Base-by-base conservation (phyloP, 1,140 invertebrate genomes). In the Stenopsyche tienmushanensis region DNA sequence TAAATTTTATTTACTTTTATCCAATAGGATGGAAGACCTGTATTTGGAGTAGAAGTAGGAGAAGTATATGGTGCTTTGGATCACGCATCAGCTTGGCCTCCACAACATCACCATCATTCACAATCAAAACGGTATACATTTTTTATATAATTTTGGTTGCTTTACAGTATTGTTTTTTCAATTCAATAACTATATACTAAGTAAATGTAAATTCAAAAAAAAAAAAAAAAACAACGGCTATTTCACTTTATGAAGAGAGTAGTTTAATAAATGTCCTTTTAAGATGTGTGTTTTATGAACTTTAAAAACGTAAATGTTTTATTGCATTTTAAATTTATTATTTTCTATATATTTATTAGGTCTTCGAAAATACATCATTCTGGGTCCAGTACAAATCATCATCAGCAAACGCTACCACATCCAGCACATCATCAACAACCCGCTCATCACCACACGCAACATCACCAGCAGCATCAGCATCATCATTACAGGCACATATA, bases 41-140 rank as follows among this genome's bases (percentile, higher is more conserved):
- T 89, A 45, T 85, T 89, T 75, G 88, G 88, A 17, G 84, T 91
- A 52, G 82, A 83, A 68, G 75, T 83, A 2, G 71, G 77, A 20
- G 71, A 79, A 68, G 77, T 79, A 8, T 79, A 78, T 52, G 77
- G 82, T 17, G 77, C 86, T 17, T 83, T 86, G 1, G 85, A 87
- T 44, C 84, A 85, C 72, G 73, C 79, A 75, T 41, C 76, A 76
- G 57, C 75, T 74, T 73, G 77, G 83, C 73, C 75, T 53, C 81
- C 83, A 69, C 83, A 84, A 66, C 81, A 83, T 45, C 82, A 84
- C 67, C 68, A 72, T 45, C 68, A 68, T 47, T 20, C 57, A 5
- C 69, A 70, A 45, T 62, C 69, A 9, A 70, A 70, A 54, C 41
- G 68, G 68, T 70, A 39, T 21, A 39, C 20, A 21, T 21, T 53